Evolutionary conservation across 1,140 invertebrate genomes (phyloP), one percentile per base, ranked within the genome.

Genomic region (Dolichoris vasculosae): DNA sequence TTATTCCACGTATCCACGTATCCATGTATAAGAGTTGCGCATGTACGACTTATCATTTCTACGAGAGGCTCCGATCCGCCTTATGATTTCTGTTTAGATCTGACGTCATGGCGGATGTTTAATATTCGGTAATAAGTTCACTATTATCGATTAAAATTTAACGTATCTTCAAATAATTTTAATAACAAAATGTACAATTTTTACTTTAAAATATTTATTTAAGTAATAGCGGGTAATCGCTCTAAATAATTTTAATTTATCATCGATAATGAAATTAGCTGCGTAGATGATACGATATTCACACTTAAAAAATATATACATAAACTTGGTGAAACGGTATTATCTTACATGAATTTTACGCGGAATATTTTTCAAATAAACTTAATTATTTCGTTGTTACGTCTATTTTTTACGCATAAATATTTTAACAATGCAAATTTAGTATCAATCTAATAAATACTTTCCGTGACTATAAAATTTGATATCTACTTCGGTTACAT

Each of bases 31-130:
- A n/a, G 3, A 64, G 59, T 67, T 71, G 67, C 20, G 30, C 40
- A 0, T 67, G 11, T 79, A 40, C 11, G 20, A 40, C 11, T 76
- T 75, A 75, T 75, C 73, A 75, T 75, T 76, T 76, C 11, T 51
- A 51, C 26, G 15, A 35, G 40, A 67, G 63, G 13, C 13, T 3
- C n/a, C n/a, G n/a, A n/a, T 20, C 35, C 32, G 32, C 17, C n/a
- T 20, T 46, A 64, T 23, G 38, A 38, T 80, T 80, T 40, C 40
- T 32, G n/a, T 81, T 82, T 71, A 35, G 17, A 69, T 71, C 43
- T 82, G 81, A 82, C 67, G 69, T 82, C 69, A 75, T 30, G 23
- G 30, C 69, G 67, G 69, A 75, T 82, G 69, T 73, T 82, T 82
- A 26, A 17, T 32, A 51, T 82, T 82, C 17, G 32, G 9, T 38